Conservation (phyloP, 2,888 invertebrate species). For the Mesorhabditis belari region DNA sequence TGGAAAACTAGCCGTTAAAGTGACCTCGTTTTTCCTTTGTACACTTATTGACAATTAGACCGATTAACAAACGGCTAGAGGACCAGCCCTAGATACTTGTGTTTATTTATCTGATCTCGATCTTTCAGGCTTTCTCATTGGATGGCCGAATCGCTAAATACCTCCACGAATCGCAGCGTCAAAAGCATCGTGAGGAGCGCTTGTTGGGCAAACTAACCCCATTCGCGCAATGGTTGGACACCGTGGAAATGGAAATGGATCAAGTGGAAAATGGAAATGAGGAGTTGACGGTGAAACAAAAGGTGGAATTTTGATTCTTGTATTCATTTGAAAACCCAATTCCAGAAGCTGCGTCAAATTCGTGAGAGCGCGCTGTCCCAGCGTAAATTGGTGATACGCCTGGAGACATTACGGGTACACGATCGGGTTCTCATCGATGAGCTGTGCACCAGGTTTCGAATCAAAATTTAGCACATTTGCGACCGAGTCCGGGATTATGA, state of each 20-base stretch:
- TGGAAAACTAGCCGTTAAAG: too few species aligned
- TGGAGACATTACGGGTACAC: slow-evolving; percentile 27
- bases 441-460: not conserved
- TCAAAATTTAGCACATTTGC: too few species aligned
- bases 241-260: slow-evolving; percentile 25
- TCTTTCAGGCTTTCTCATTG: slow-evolving; percentile 15
- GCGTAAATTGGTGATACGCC: slow-evolving; percentile 26
- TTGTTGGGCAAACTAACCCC: slow-evolving; percentile 33
- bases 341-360: slow-evolving; percentile 13
- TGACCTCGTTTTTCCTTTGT: too few species aligned
- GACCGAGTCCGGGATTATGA: too few species aligned
- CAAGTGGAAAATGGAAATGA: slow-evolving; percentile 1
- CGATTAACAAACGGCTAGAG: too few species aligned
- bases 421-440: not conserved
- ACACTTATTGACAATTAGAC: too few species aligned
- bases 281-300: not conserved
- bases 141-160: slow-evolving; percentile 29
- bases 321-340: slow-evolving; percentile 7
- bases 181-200: slow-evolving; percentile 25
- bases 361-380: slow-evolving; percentile 14
- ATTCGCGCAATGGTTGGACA: slow-evolving; percentile 41
- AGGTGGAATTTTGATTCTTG: not conserved
- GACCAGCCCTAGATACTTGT: too few species aligned
- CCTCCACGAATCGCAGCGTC: slow-evolving; percentile 23
- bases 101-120: too few species aligned